phyloP scores from a whole-genome alignment of 2,888 invertebrate genomes.

The Chrysolina oricalcia region DNA sequence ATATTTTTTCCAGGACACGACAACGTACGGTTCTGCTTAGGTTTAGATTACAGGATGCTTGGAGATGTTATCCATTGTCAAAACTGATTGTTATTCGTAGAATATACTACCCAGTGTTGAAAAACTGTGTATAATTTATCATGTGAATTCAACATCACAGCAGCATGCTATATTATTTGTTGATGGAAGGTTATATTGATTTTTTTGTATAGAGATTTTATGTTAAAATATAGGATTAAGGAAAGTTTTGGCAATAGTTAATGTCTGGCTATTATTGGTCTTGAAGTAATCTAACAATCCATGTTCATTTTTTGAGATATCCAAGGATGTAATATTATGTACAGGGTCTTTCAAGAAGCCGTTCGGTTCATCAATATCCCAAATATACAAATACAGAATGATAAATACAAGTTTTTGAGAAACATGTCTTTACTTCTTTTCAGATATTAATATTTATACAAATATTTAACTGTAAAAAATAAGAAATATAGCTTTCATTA shows the following conservation, averaged over 20 bases:
- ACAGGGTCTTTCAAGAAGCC: not conserved
- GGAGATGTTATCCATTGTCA: constrained; percentile 67
- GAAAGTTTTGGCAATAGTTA: constrained; percentile 66
- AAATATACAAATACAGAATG: no score
- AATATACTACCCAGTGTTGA: constrained; percentile 64
- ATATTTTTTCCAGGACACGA: constrained; percentile 58
- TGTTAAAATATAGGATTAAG: constrained; percentile 59
- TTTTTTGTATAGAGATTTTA: constrained; percentile 62
- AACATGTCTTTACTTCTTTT: no score
- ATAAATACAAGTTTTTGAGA: no score
- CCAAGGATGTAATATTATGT: not conserved
- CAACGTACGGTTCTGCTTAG: constrained; percentile 67
- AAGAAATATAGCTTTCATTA: no score
- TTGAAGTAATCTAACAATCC: constrained; percentile 49
- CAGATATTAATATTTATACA: no score
- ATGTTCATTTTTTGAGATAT: constrained; percentile 57
- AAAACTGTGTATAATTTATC: constrained; percentile 63
- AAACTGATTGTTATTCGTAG: constrained; percentile 45
- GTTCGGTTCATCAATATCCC: no score
- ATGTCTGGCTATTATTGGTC: constrained; percentile 54
- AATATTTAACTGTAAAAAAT: no score
- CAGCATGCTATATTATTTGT: constrained; percentile 60
- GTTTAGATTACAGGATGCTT: constrained; percentile 67
- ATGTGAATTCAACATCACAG: constrained; percentile 64
- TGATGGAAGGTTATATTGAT: constrained; percentile 48